A percentile compares a stretch with the other conserved stretches of the same genome.
These are phyloP conservation scores for Eumaeus atala DNA, from an alignment of 1,140 invertebrate genomes.

Conservation along the genomic window DNA sequence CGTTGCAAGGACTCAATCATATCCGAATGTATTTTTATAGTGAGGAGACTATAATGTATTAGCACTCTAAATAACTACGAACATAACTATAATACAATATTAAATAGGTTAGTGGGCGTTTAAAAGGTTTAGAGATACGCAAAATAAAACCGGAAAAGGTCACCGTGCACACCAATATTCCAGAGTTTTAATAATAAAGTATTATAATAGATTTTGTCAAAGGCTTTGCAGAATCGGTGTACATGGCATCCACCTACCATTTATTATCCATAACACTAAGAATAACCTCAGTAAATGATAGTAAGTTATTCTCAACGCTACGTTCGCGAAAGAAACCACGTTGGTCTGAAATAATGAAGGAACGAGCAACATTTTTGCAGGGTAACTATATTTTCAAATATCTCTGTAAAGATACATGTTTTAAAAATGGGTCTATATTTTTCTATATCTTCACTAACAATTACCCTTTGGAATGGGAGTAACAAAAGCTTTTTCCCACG, in stretches of 20 bases:
- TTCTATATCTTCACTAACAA: not conserved
- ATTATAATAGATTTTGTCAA: not conserved
- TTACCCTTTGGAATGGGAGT: not conserved
- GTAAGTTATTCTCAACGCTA: not conserved
- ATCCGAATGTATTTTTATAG: no score
- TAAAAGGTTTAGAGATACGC: no score
- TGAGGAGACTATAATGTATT: no score
- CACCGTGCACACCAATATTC: constrained; percentile 1
- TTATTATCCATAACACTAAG: constrained; percentile 6
- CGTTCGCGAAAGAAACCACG: not conserved
- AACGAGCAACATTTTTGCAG: not conserved
- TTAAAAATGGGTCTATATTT: not conserved
- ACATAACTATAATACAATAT: no score
- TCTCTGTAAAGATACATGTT: not conserved
- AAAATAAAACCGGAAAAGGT: not conserved
- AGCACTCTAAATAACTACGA: no score
- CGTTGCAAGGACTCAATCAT: no score
- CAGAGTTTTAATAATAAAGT: constrained; percentile 6
- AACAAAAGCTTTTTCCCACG: no score
- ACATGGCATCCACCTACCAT: not conserved
- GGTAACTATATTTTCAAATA: not conserved
- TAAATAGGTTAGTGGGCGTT: no score
- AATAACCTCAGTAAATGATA: constrained; percentile 5
- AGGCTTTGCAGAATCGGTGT: not conserved
- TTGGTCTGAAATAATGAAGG: not conserved